Evolutionary conservation across 2,888 invertebrate genomes (phyloP), one percentile per base, ranked within the genome.

Genomic region (Brenthis hecate): DNA sequence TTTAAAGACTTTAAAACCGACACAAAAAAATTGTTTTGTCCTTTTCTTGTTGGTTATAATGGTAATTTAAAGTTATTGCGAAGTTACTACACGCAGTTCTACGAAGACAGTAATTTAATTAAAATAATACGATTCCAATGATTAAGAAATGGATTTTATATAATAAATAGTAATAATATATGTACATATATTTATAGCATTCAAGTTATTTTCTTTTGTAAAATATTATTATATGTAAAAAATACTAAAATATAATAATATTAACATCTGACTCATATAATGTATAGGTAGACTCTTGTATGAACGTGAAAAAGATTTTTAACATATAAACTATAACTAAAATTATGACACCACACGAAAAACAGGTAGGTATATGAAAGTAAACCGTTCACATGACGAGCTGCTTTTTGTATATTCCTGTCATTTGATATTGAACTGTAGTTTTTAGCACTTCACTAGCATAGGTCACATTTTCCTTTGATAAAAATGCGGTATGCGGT

Each of bases 401-500:
- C 82, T 81, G 82, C 81, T 70, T 60, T 60, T 69, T 69, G 68
- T 62, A 61, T 74, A 70, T 70, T 74, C 73, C 73, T 78, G 78
- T 77, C 79, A 79, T 80, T 79, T 76, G 78, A 79, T 74, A 78
- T 75, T 67, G 77, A 76, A 79, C 77, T 72, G 80, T 69, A 71
- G 69, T 72, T 72, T 86, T 73, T 80, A 84, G 76, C 88, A 90
- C 89, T 87, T 84, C 91, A 91, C 91, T 87, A 69, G 85, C 92
- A 92, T 91, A 86, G 80, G 83, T 75, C 85, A 87, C 89, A 89
- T 91, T 92, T 92, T 91, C 87, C 75, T 81, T 69, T 76, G 70
- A 81, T 69, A 88, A 89, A 92, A 92, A 91, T 92, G 92, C 92
- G 91, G 90, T 90, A 92, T 92, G 92, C 92, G 88, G 87, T 83